Base-by-base conservation (phyloP, 2,113 vertebrate genomes). In the Dolichallabes microphthalmus region DNA sequence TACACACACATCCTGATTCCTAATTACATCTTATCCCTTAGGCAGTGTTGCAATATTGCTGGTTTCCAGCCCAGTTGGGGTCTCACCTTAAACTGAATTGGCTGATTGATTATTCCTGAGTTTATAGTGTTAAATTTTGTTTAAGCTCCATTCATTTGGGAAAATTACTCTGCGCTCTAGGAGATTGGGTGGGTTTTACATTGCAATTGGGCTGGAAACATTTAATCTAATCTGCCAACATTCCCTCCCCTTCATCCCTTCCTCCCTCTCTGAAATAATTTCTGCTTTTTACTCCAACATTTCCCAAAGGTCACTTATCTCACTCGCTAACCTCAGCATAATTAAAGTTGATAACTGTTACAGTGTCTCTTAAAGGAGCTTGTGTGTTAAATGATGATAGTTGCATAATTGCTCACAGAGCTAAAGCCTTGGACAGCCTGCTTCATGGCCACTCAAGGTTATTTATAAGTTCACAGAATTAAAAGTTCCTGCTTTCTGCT, bases 1-100 rank as follows among this genome's bases (percentile, higher is more conserved):
- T 63, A 82, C 22, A 60, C 61, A 82, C 60, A 81, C 39, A 81
- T 74, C 68, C 82, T 84, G 73, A 84, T 53, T 84, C 39, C 82
- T 76, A 53, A 77, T 69, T 50, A 71, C 50, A 15, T 35, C 22
- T 63, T 27, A 63, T 61, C 53, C 39, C 84, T 73, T 61, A 32
- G 64, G 81, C 52, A n/a, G 0, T 35, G 50, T 39, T 69, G n/a
- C n/a, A 25, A 2, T 64, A 32, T 15, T 82, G 52, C 50, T 60
- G 50, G 64, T 69, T 82, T 82, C 64, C 64, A 71, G 50, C 11
- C 52, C 64, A 66, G n/a, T 68, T 69, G 2, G 27, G 25, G 10
- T 68, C 19, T 32, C 27, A 55, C 52, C 45, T 8, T 27, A 27
- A 8, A 12, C n/a, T 30, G n/a, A 55, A 74, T 55, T 53, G 50